Base-by-base conservation (phyloP, 1,140 invertebrate genomes). In the Drosophila ficusphila region DNA sequence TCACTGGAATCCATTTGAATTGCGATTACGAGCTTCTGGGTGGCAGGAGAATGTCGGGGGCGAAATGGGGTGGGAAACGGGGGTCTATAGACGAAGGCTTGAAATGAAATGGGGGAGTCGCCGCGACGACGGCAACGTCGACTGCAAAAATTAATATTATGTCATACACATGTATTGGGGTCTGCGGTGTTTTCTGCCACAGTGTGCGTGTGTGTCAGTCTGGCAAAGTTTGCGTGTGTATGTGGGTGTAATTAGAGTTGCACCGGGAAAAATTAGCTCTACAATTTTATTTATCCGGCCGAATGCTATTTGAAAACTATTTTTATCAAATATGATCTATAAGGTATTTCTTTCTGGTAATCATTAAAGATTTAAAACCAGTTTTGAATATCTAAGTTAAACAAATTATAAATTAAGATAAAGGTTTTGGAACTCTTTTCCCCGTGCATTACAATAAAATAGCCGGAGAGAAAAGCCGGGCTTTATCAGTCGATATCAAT, bases 111-210 rank as follows among this genome's bases (percentile, higher is more conserved):
- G 77, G 61, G 67, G 67, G 64, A 56, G 69, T 51, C 23, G 58
- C 33, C 60, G 49, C 67, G 51, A 53, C 49, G 77, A 60, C 77
- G 51, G 29, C 57, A 54, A 11, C 27, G 49, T 25, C 57, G 72
- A 67, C 56, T 49, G 47, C 62, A 78, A 53, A 57, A 76, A 70
- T 78, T 71, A 71, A 85, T 85, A 85, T 74, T 74, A 74, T 85
- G 81, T 85, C 81, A 85, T 79, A 53, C 65, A 76, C 67, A 73
- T 86, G 81, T 62, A 79, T 57, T 42, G 34, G n/a, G 53, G 74
- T 77, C 52, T 58, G 34, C 60, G 53, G 48, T 53, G 58, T 64
- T 65, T 33, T 49, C 58, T 61, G 34, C 14, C 12, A 14, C 25
- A 27, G 47, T 56, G 11, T 48, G 27, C 4, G 25, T 52, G 23